Conservation (phyloP, 2,797 vertebrate genomes). For the Micromesistius poutassou region DNA sequence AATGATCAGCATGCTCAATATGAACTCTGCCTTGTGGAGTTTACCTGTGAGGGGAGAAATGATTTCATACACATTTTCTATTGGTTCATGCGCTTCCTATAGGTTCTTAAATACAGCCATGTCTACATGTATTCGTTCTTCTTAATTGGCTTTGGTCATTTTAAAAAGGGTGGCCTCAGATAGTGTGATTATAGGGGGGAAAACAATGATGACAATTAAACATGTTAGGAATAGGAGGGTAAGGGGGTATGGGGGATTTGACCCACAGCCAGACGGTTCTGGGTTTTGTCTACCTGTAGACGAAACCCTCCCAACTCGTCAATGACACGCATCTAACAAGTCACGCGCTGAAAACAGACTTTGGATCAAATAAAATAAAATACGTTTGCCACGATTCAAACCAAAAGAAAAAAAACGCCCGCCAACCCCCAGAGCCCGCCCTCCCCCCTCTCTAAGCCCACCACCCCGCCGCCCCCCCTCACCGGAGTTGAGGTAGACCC, state of each 20-base stretch:
- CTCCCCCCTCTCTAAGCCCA: no score
- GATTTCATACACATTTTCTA: background rate
- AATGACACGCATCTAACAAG: no score
- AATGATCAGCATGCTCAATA: slow-evolving; percentile 87
- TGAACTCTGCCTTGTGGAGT: slow-evolving; percentile 90
- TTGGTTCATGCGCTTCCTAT: background rate
- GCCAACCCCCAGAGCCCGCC: no score
- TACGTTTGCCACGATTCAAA: no score
- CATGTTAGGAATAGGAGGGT: background rate
- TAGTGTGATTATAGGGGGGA: background rate
- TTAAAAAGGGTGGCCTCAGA: no score
- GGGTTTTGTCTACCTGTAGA: no score
- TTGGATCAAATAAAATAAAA: no score
- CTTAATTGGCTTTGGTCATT: background rate
- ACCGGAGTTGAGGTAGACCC: slow-evolving; percentile 85
- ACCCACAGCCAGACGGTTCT: no score
- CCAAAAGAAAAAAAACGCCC: no score
- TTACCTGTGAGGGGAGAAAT: slow-evolving; percentile 74
- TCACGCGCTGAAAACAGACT: no score
- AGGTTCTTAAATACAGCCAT: background rate
- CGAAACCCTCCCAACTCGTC: no score
- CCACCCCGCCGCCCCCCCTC: no score
- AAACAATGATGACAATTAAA: background rate
- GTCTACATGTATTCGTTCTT: background rate
- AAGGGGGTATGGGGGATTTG: background rate